Percentiles rank a stretch among this genome's conserved stretches.
These are phyloP conservation scores for Chaitophorus viminalis DNA, from an alignment of 2,888 invertebrate species.

Conservation along the genomic window DNA sequence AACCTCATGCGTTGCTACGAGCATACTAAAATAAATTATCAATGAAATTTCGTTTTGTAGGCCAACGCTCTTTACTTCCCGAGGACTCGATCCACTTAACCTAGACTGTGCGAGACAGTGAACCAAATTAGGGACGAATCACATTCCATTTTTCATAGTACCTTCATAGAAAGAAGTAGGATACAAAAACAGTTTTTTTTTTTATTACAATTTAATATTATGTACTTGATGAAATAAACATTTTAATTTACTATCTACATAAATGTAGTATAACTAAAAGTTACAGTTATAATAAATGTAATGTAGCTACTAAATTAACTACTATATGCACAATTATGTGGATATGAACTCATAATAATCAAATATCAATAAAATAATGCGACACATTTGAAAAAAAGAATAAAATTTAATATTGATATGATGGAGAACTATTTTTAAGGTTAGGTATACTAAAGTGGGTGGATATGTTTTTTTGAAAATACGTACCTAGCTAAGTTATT, in stretches of 20 bases:
- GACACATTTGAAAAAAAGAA: not conserved
- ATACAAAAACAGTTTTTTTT: not conserved
- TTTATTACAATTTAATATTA: not conserved
- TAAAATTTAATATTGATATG: too few species aligned
- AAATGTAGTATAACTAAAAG: too few species aligned
- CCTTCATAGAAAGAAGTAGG: not conserved
- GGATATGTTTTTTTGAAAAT: too few species aligned
- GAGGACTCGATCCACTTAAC: conserved; percentile 45
- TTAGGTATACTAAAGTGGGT: too few species aligned
- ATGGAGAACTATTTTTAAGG: too few species aligned
- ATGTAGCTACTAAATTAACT: too few species aligned
- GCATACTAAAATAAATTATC: conserved; percentile 39
- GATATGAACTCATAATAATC: not conserved
- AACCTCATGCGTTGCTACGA: not conserved
- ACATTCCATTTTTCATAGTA: conserved; percentile 4
- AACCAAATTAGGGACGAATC: conserved; percentile 28
- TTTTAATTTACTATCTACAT: too few species aligned
- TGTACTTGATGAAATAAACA: not conserved
- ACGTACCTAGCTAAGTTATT: too few species aligned
- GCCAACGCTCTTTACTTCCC: conserved; percentile 37
- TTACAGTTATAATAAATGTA: too few species aligned
- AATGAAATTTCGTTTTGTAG: conserved; percentile 48
- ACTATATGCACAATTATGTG: too few species aligned
- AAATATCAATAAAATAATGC: not conserved
- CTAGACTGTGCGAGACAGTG: conserved; percentile 49